Base-by-base conservation (phyloP, 2,888 invertebrate genomes). In the Phasia obesa region DNA sequence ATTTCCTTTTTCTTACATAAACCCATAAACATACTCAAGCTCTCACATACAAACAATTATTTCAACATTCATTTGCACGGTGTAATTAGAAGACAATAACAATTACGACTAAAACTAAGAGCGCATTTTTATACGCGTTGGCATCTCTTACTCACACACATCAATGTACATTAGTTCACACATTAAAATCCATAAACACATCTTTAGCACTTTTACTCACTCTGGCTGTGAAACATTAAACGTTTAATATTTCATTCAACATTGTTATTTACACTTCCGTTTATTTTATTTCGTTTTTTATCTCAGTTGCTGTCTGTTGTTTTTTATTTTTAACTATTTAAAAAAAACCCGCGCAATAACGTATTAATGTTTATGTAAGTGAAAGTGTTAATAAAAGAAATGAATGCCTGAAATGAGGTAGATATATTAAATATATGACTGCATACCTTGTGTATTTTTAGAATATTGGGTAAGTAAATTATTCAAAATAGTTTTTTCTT, bases 31-130 rank as follows among this genome's bases (percentile, higher is more conserved):
- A 15, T 21, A 17, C 13, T 15, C 31, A 38, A 42, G 1, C 4
- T 1, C 44, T 19, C 38, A 51, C 9, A 25, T 15, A 53, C 44
- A 64, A 64, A 64, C 13, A 55, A 35, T 47, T 47, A 65, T 57
- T 75, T 57, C 35, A 19, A 57, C 35, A 75, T 65, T 57, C 17
- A 19, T 35, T 75, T 57, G 6, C 47, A 15, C 7, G 15, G 31
- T 57, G 57, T 65, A 75, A 65, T 75, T 65, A 65, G 7, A 57
- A 57, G 74, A 57, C 57, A 57, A 75, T 65, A 57, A 35, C 57
- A 57, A 65, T 47, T 47, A 65, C 65, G 23, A 65, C 19, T 47
- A 17, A 64, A 47, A 11, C 13, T 47, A 21, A 64, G 35, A 35
- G 15, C 17, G 15, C 51, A 60, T 38, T 60, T 60, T 1, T 15